Evolutionary conservation across 1,140 invertebrate genomes (phyloP), one percentile per base, ranked within the genome.

Genomic region (Bombus superbus): DNA sequence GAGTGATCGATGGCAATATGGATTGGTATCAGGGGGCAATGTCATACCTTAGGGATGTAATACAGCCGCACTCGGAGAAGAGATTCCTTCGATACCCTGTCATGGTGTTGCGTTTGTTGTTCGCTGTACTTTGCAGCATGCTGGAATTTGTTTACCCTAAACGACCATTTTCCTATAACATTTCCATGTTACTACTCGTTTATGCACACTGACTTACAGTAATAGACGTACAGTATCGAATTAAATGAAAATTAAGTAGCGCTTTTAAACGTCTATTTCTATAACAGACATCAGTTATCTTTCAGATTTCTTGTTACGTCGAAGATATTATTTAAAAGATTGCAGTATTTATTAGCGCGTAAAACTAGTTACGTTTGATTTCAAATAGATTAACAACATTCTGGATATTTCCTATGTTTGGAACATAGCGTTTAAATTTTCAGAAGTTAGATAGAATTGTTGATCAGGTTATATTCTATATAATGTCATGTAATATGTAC

Each of bases 61-160:
- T 80, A 69, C 85, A 78, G 84, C 81, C 72, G 88, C 88, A 89
- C 88, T 89, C 78, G 35, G 79, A 89, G 88, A 89, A 89, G 32
- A 32, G 32, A 32, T 53, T 53, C 47, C 47, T 22, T 53, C 47
- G 5, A 53, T 53, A 32, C 66, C 18, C 59, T 18, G 66, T 88
- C 68, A 64, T 47, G 74, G 76, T 66, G 62, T 86, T 86, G 81
- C 83, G 81, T 81, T 81, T 66, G 76, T 64, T 76, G 76, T 73
- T 64, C 62, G 62, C 76, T 72, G 68, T 77, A 88, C 59, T 81
- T 82, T 38, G 74, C 78, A 82, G 86, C 88, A 86, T 42, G 77
- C 68, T 77, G 81, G 68, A 83, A 89, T 73, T 88, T 32, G 59
- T 69, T 44, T 28, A 6, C 71, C 71, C 57, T 74, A 84, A 81